Evolutionary conservation across 2,797 vertebrate species (phyloP).

Genomic region (Graptemys geographica): DNA sequence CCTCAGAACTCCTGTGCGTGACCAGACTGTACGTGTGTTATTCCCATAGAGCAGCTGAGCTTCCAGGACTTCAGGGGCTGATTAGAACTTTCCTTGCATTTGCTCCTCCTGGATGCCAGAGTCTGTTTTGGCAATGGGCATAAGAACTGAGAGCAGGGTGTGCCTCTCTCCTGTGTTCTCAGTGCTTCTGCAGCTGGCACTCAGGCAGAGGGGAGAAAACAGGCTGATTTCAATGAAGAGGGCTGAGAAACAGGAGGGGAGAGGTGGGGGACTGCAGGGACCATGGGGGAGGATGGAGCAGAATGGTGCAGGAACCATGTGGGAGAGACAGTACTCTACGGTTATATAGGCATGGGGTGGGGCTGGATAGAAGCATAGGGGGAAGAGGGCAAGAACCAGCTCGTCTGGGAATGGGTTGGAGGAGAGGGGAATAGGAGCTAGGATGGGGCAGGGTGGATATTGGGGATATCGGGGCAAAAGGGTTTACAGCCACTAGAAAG

Average conservation of each 20-base stretch:
- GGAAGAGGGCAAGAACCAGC: too few species aligned
- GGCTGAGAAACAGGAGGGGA: background rate
- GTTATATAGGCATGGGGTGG: too few species aligned
- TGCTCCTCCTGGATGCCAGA: background rate
- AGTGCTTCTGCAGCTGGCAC: background rate
- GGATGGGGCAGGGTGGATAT: background rate
- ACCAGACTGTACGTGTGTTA: too few species aligned
- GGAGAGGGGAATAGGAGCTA: background rate
- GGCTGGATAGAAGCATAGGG: too few species aligned
- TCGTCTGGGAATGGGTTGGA: too few species aligned
- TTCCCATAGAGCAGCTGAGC: background rate
- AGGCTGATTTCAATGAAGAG: background rate
- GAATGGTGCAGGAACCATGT: too few species aligned
- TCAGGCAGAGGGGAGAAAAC: background rate
- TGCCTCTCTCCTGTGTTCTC: background rate
- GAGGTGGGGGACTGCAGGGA: background rate
- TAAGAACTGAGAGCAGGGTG: background rate
- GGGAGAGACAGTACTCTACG: too few species aligned
- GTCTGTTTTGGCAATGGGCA: background rate
- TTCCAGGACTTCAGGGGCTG: background rate
- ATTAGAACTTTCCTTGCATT: background rate
- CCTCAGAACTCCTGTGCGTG: background rate
- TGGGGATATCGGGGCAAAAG: background rate
- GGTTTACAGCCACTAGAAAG: background rate
- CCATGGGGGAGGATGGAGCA: background rate